phyloP scores from a whole-genome alignment of 37 sponge, comb jelly and placozoan species.

The Aplysina aerophoba region DNA sequence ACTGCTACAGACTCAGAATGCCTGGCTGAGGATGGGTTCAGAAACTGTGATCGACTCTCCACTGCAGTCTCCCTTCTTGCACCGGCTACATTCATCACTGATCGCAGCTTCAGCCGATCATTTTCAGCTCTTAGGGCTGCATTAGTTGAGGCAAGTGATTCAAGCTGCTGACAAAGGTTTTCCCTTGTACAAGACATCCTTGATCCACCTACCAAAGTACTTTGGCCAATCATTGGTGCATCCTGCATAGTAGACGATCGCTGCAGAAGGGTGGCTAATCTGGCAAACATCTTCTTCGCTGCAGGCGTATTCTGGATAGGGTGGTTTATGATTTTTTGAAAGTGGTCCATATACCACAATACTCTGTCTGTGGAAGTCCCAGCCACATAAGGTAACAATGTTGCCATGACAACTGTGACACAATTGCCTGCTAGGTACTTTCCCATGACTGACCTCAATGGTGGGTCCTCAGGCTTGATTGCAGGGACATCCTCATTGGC shows the following conservation, averaged over 20 bases:
- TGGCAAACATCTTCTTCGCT: neutral
- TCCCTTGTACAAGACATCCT: no score
- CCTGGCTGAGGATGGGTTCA: neutral
- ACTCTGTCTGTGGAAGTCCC: neutral
- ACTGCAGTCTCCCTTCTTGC: neutral
- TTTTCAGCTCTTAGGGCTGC: slow-evolving; percentile 3
- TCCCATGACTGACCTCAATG: slow-evolving; percentile 21
- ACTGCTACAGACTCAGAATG: neutral
- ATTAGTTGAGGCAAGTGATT: neutral
- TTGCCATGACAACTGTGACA: slow-evolving; percentile 12
- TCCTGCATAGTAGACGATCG: neutral
- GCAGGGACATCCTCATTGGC: neutral
- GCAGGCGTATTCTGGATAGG: slow-evolving; percentile 35
- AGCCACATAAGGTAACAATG: slow-evolving; percentile 1
- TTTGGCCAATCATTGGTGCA: neutral
- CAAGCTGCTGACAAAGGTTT: neutral
- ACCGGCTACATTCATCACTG: neutral
- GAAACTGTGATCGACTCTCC: neutral
- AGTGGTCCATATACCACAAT: neutral
- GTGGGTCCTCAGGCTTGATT: slow-evolving; percentile 7
- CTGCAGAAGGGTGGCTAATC: neutral
- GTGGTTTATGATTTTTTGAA: slow-evolving; percentile 24
- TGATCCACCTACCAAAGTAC: no score
- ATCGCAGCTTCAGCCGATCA: slow-evolving; percentile 13
- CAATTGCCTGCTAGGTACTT: slow-evolving; percentile 23